Conservation (phyloP, 2,888 invertebrate genomes). For the Plebejus argus region DNA sequence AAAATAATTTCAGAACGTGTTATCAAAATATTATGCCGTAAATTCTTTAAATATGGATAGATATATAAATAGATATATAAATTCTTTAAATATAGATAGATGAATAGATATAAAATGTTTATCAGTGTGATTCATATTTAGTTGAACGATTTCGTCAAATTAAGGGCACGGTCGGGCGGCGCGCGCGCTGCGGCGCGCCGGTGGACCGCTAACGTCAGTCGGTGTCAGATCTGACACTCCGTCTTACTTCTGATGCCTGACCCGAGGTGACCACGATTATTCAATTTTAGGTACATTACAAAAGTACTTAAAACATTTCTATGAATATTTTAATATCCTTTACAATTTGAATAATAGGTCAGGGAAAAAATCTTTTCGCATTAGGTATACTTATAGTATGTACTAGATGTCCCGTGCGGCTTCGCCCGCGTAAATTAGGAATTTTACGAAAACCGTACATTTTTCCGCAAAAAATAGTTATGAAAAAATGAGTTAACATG, state of each 20-base stretch:
- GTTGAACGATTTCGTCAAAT: neutral
- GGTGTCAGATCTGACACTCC: conserved; percentile 23
- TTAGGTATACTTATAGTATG: too few species aligned
- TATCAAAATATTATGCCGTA: neutral
- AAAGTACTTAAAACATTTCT: too few species aligned
- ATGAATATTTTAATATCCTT: too few species aligned
- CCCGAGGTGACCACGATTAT: conserved; percentile 40
- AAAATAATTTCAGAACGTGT: neutral
- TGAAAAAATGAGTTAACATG: too few species aligned
- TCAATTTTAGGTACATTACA: neutral
- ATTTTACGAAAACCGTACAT: too few species aligned
- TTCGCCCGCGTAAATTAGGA: too few species aligned
- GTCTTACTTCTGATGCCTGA: conserved; percentile 42
- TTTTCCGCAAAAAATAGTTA: too few species aligned
- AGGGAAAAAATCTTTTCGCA: too few species aligned
- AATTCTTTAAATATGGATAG: neutral
- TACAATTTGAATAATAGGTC: too few species aligned
- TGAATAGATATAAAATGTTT: neutral
- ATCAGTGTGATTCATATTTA: neutral
- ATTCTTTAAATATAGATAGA: too few species aligned
- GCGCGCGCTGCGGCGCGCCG: neutral
- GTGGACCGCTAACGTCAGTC: conserved; percentile 10
- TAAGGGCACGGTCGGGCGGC: conserved; percentile 18
- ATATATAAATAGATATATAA: neutral
- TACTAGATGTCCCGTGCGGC: too few species aligned